Percentiles rank a stretch among this genome's conserved stretches.
phyloP scores from a whole-genome alignment of 2,888 invertebrate species.

The Cantharis flavilabris region DNA sequence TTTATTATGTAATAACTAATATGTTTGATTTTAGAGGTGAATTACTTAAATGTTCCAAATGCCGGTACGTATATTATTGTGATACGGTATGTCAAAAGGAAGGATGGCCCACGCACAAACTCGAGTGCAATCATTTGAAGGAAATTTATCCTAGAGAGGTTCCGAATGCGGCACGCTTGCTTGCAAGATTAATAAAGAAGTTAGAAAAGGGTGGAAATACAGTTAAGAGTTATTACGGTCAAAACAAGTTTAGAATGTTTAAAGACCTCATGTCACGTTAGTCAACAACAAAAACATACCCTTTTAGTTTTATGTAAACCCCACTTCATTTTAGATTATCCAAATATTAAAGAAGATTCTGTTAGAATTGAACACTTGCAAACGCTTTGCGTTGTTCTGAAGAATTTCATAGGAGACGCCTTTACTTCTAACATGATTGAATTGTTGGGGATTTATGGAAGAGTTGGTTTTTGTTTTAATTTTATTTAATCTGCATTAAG shows the following conservation, averaged over 20 bases:
- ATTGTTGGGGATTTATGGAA: constrained; percentile 83
- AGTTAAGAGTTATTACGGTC: constrained; percentile 70
- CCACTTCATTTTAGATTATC: constrained; percentile 68
- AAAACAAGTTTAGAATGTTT: constrained; percentile 74
- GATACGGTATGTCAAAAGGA: constrained; percentile 77
- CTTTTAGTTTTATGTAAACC: not conserved
- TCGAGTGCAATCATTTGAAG: constrained; percentile 79
- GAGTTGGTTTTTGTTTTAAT: constrained; percentile 62
- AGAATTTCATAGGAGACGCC: constrained; percentile 70
- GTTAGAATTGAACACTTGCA: constrained; percentile 80
- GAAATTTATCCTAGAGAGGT: constrained; percentile 71
- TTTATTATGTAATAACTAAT: not conserved
- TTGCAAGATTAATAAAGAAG: constrained; percentile 75
- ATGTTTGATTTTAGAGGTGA: constrained; percentile 62
- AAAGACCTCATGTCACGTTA: constrained; percentile 91
- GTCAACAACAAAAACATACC: constrained; percentile 47
- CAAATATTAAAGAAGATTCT: constrained; percentile 75
- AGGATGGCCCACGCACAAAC: constrained; percentile 82
- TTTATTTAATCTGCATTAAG: constrained; percentile 2
- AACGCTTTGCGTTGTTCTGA: constrained; percentile 71
- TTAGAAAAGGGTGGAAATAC: constrained; percentile 70
- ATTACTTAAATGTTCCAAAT: constrained; percentile 80
- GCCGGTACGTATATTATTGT: constrained; percentile 84
- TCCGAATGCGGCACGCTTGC: constrained; percentile 81
- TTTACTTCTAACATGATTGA: constrained; percentile 77